phyloP scores from a whole-genome alignment of 2,113 vertebrate genomes.

The Eulacestoma nigropectus region DNA sequence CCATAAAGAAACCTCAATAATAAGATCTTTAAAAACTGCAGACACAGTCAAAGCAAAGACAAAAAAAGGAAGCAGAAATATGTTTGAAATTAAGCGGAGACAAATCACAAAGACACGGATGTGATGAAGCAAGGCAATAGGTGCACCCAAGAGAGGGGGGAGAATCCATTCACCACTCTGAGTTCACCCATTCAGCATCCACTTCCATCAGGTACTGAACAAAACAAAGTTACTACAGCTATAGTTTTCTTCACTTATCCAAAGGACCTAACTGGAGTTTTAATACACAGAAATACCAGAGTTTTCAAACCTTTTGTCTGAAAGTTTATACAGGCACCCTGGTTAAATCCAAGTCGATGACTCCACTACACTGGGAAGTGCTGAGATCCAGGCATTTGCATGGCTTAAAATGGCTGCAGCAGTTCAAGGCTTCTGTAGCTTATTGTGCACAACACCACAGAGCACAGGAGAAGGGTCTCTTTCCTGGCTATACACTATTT shows the following conservation, averaged over 20 bases:
- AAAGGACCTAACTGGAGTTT: not conserved
- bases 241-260: not conserved
- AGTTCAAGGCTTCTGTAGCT: conserved; percentile 7
- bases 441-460: not conserved
- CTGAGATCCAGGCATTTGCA: not conserved
- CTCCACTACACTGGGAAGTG: not conserved
- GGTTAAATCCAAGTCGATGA: not conserved
- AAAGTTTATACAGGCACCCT: not conserved
- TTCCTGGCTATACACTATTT: conserved; percentile 30
- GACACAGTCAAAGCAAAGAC: not conserved
- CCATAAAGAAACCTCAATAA: conserved; percentile 19
- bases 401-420: conserved; percentile 52
- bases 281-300: not conserved
- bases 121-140: not conserved
- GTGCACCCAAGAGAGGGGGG: not conserved
- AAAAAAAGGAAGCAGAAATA: not conserved
- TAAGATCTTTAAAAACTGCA: conserved; percentile 10
- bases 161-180: not conserved
- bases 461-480: not conserved
- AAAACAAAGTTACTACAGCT: not conserved
- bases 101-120: not conserved
- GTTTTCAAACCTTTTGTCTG: not conserved
- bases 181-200: not conserved
- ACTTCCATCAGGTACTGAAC: not conserved
- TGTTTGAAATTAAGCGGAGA: not conserved